phyloP scores from a whole-genome alignment of 2,888 invertebrate species.

The Plusia festucae region DNA sequence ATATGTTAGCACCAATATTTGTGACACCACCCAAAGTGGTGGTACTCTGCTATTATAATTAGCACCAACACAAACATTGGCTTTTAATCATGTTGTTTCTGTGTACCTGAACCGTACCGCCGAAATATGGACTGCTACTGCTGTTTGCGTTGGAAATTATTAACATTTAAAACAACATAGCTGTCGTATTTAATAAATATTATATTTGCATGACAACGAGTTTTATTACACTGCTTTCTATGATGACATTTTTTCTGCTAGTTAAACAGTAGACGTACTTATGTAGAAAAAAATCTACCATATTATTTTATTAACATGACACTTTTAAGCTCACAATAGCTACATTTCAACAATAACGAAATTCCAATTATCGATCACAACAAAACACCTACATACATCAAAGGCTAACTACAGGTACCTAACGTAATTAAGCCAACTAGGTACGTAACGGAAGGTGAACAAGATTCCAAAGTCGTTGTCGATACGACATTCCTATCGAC shows the following conservation, averaged over 20 bases:
- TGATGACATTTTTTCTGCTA: too few species aligned
- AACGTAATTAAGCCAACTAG: background rate
- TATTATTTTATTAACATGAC: too few species aligned
- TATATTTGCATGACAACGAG: background rate
- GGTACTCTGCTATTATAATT: background rate
- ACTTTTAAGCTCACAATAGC: background rate
- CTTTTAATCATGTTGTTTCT: constrained; percentile 27
- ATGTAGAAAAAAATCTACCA: too few species aligned
- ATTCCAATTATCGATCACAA: background rate
- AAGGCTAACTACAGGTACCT: background rate
- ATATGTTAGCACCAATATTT: background rate
- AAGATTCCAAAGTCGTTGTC: constrained; percentile 31
- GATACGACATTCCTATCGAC: constrained; percentile 33
- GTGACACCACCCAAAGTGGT: background rate
- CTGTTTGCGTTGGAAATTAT: background rate
- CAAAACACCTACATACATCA: background rate
- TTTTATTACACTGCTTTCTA: background rate
- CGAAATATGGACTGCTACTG: background rate
- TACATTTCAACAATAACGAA: background rate
- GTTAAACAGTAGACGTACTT: background rate
- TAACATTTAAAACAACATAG: background rate
- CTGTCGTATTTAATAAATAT: too few species aligned
- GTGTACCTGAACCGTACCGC: background rate
- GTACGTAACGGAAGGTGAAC: constrained; percentile 49
- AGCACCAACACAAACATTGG: constrained; percentile 23